phyloP scores from a whole-genome alignment of 64 coral and sea anemone genomes.

The Pocillopora verrucosa region DNA sequence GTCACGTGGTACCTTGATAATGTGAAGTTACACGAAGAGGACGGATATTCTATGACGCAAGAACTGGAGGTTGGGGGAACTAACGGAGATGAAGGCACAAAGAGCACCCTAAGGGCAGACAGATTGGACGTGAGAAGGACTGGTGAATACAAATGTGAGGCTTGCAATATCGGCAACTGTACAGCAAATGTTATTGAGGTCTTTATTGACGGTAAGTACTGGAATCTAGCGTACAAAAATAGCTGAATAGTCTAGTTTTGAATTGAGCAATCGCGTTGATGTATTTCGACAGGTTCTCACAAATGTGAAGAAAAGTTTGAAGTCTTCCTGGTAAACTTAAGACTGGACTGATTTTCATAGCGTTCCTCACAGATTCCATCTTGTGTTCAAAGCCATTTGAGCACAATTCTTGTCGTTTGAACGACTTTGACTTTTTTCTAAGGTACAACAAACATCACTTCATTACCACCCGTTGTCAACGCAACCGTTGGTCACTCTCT shows the following conservation, averaged over 20 bases:
- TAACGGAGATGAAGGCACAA: background rate
- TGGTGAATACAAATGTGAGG: slow-evolving; percentile 73
- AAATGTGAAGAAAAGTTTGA: no score
- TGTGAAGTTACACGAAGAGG: slow-evolving; percentile 16
- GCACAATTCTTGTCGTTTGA: no score
- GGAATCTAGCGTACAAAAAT: background rate
- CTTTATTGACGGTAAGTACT: slow-evolving; percentile 63
- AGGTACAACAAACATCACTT: slow-evolving; percentile 54
- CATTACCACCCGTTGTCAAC: background rate
- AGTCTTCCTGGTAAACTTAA: no score
- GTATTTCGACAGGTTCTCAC: no score
- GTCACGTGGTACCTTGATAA: slow-evolving; percentile 77
- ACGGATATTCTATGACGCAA: slow-evolving; percentile 41
- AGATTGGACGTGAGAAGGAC: slow-evolving; percentile 54
- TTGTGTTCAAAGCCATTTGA: no score
- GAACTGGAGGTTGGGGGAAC: background rate
- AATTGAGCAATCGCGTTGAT: no score
- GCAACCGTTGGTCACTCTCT: slow-evolving; percentile 31
- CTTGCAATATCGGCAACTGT: slow-evolving; percentile 66
- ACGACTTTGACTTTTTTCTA: background rate
- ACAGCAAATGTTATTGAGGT: slow-evolving; percentile 54
- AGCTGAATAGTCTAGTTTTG: background rate
- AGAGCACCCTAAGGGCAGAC: slow-evolving; percentile 39
- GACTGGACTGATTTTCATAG: no score
- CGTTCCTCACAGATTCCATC: no score